Conservation (phyloP, 1,140 invertebrate genomes). For the Scaptomyza graminum region DNA sequence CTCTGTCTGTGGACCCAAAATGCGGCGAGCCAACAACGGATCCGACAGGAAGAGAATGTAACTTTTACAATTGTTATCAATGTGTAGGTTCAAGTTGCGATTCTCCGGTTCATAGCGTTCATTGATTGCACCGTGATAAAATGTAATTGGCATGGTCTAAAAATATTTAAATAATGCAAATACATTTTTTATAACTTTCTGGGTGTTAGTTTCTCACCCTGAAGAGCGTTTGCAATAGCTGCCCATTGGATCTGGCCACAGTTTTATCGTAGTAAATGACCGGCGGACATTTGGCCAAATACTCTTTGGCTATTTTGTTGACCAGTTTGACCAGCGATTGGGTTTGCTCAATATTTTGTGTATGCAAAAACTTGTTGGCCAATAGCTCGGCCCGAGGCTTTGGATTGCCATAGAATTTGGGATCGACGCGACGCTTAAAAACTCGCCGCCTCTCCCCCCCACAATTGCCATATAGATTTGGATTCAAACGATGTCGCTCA, state of each 20-base stretch:
- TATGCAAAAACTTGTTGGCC: slow-evolving; percentile 84
- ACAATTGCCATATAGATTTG: slow-evolving; percentile 45
- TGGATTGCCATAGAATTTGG: slow-evolving; percentile 85
- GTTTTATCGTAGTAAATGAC: slow-evolving; percentile 87
- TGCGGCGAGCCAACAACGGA: slow-evolving; percentile 85
- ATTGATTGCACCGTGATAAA: slow-evolving; percentile 86
- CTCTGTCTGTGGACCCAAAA: slow-evolving; percentile 86
- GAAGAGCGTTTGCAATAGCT: slow-evolving; percentile 86
- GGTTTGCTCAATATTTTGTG: slow-evolving; percentile 82
- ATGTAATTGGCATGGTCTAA: slow-evolving; percentile 85
- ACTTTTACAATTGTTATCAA: slow-evolving; percentile 85
- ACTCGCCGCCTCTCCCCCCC: slow-evolving; percentile 19
- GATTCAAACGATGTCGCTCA: slow-evolving; percentile 56
- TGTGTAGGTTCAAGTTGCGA: slow-evolving; percentile 48
- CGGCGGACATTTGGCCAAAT: slow-evolving; percentile 86
- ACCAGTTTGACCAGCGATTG: slow-evolving; percentile 85
- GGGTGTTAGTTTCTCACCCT: slow-evolving; percentile 59
- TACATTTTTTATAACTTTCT: too few species aligned
- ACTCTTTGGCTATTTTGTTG: slow-evolving; percentile 85
- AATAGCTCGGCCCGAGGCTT: slow-evolving; percentile 85
- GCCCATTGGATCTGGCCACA: slow-evolving; percentile 85
- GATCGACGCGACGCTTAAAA: slow-evolving; percentile 63
- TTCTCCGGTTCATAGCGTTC: slow-evolving; percentile 69
- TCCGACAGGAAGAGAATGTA: slow-evolving; percentile 88
- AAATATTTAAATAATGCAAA: background rate